Evolutionary conservation across 2,888 invertebrate genomes (phyloP).

Genomic region (Eledona agricola): DNA sequence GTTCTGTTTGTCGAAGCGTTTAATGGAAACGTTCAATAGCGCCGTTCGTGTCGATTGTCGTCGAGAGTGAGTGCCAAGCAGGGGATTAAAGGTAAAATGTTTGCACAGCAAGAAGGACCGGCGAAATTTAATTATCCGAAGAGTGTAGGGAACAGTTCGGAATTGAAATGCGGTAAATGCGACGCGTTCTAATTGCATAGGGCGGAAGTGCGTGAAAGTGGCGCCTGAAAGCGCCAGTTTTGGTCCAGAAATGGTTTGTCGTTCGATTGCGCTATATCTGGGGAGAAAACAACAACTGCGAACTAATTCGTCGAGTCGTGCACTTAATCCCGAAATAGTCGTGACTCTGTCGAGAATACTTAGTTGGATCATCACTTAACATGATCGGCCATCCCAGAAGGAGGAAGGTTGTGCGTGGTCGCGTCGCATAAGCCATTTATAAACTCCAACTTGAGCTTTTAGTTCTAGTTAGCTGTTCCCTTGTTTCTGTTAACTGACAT

Average conservation of each 20-base stretch:
- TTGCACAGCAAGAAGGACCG: constrained; percentile 39
- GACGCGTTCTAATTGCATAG: too few relatives aligned
- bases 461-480: constrained; percentile 60
- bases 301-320: constrained; percentile 37
- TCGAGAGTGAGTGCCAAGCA: constrained; percentile 34
- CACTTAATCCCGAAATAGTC: constrained; percentile 35
- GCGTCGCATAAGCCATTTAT: constrained; percentile 58
- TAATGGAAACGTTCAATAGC: constrained; percentile 58
- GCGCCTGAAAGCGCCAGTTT: too few relatives aligned
- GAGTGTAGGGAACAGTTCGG: too few relatives aligned
- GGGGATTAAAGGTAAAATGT: constrained; percentile 44
- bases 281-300: constrained; percentile 37
- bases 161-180: too few relatives aligned
- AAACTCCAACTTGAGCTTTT: constrained; percentile 59
- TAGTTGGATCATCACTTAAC: constrained; percentile 48
- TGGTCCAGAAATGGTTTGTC: too few relatives aligned
- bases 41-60: constrained; percentile 54
- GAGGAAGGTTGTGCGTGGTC: constrained; percentile 47
- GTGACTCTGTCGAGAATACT: constrained; percentile 39
- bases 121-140: constrained; percentile 45
- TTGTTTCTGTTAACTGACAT: constrained; percentile 61
- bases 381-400: constrained; percentile 52
- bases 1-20: constrained; percentile 54
- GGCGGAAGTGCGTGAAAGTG: too few relatives aligned
- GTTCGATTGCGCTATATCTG: constrained; percentile 33